Conservation (phyloP, 1,140 invertebrate species). For the Danaus melanippus region DNA sequence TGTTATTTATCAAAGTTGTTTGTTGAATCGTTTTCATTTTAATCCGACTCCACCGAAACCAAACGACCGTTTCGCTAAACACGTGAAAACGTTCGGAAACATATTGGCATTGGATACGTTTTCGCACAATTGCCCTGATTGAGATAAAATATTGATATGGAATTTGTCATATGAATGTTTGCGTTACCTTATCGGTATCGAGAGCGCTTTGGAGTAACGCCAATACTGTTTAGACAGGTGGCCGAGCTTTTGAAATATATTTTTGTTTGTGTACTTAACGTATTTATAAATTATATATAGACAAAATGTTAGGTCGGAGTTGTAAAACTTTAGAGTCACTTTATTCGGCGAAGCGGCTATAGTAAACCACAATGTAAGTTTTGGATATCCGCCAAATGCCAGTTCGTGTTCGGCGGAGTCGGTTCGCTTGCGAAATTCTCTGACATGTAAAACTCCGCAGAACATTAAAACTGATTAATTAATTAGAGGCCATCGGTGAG, state of each 20-base stretch:
- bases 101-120: no score
- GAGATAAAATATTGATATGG: no score
- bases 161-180: constrained; percentile 14
- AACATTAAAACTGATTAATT: constrained; percentile 24
- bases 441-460: constrained; percentile 5
- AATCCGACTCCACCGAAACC: no score
- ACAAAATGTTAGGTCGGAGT: constrained; percentile 1
- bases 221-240: constrained; percentile 40
- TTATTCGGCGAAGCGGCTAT: constrained; percentile 34
- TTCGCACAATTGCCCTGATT: no score
- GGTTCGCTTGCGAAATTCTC: constrained; percentile 5
- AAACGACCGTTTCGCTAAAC: no score
- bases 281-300: constrained; percentile 4
- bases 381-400: constrained; percentile 62
- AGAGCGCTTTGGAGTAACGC: constrained; percentile 42
- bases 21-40: constrained; percentile 31
- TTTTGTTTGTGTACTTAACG: constrained; percentile 8
- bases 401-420: constrained; percentile 48
- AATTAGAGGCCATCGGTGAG: constrained; percentile 29
- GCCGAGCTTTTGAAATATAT: constrained; percentile 17
- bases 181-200: constrained; percentile 34
- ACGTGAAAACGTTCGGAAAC: no score
- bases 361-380: constrained; percentile 58
- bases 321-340: constrained; percentile 15
- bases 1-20: constrained; percentile 59